Conservation (phyloP, 2,113 vertebrate species). For the Donacobius atricapilla region DNA sequence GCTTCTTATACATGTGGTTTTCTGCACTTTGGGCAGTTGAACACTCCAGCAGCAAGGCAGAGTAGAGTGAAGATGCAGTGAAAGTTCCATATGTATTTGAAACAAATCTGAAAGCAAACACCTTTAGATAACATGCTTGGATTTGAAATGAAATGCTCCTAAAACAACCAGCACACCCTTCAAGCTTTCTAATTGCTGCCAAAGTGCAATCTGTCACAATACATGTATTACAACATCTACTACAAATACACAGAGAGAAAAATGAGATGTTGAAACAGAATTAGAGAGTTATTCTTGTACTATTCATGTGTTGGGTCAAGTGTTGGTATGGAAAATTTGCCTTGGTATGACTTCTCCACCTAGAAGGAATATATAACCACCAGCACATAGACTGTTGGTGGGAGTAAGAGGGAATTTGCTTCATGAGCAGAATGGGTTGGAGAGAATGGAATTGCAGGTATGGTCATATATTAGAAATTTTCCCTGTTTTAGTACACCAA, state of each 20-base stretch:
- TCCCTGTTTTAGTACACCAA: not conserved
- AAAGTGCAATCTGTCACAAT: not conserved
- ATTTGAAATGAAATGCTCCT: not conserved
- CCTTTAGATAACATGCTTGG: not conserved
- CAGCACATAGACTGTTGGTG: fast-evolving
- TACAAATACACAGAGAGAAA: not conserved
- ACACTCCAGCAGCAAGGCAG: not conserved
- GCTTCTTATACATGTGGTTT: not conserved
- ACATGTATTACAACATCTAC: not conserved
- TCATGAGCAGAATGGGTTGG: not conserved
- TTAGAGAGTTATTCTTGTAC: not conserved
- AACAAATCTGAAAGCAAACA: not conserved
- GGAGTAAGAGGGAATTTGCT: not conserved
- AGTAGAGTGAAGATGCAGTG: not conserved
- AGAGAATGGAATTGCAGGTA: not conserved
- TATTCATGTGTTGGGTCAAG: not conserved
- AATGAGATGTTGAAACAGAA: not conserved
- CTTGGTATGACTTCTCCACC: not conserved
- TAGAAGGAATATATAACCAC: not conserved
- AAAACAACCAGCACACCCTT: not conserved
- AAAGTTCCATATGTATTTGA: not conserved
- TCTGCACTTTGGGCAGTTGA: not conserved
- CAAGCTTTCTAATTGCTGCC: not conserved
- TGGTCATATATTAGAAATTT: not conserved
- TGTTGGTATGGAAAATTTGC: not conserved